phyloP scores from a whole-genome alignment of 2,888 invertebrate genomes.

The Hirtodrosophila alboralis region DNA sequence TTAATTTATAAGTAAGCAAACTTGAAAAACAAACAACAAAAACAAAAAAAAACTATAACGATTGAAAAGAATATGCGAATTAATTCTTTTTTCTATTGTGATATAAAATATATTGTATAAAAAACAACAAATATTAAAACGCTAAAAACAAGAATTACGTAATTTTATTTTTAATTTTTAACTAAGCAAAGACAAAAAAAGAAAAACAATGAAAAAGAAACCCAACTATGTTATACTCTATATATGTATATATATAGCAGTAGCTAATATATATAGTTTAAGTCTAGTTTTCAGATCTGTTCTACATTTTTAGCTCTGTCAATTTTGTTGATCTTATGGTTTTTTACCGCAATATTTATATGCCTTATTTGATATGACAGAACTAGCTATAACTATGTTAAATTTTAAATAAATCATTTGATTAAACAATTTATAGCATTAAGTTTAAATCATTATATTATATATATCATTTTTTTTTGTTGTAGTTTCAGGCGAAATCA shows the following conservation, averaged over 20 bases:
- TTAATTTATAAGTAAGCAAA: constrained; percentile 76
- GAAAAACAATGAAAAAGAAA: constrained; percentile 14
- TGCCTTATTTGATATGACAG: constrained; percentile 58
- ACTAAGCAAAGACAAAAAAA: constrained; percentile 55
- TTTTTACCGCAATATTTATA: constrained; percentile 59
- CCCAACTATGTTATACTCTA: constrained; percentile 62
- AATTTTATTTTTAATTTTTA: constrained; percentile 71
- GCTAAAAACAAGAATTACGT: constrained; percentile 68
- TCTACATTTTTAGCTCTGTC: constrained; percentile 42
- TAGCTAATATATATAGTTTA: constrained; percentile 36
- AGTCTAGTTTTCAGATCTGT: constrained; percentile 40
- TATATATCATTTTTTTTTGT: constrained; percentile 59
- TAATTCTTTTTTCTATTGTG: constrained; percentile 83
- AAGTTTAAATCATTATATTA: constrained; percentile 63
- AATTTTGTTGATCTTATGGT: constrained; percentile 40
- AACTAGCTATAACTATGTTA: constrained; percentile 31
- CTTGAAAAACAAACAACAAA: constrained; percentile 20
- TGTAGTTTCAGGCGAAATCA: constrained; percentile 50
- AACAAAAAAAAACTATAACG: constrained; percentile 56
- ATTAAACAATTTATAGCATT: constrained; percentile 48
- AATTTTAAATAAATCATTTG: constrained; percentile 35
- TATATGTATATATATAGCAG: constrained; percentile 9
- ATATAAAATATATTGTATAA: constrained; percentile 79
- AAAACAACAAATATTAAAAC: constrained; percentile 50
- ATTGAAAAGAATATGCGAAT: constrained; percentile 74